Evolutionary conservation across 2,797 vertebrate species (phyloP).

Genomic region (Propithecus deckenii): DNA sequence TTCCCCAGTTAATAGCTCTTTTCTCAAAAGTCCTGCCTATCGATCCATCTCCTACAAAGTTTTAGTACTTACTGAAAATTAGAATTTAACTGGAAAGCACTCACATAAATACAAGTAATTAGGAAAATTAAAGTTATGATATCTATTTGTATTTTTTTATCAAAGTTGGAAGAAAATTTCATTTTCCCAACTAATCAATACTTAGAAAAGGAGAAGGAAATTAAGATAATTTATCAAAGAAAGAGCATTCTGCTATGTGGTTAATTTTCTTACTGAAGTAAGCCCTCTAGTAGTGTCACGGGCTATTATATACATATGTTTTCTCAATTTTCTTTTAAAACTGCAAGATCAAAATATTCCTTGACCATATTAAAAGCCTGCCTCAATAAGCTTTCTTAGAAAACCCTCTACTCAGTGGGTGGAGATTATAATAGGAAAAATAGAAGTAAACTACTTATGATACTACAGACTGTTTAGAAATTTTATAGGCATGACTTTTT

Average conservation of each 20-base stretch:
- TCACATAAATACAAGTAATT: constrained; percentile 73
- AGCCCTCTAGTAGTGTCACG: constrained; percentile 18
- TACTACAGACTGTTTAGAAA: background rate
- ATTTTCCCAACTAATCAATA: constrained; percentile 70
- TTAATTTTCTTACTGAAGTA: constrained; percentile 63
- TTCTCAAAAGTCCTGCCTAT: constrained; percentile 55
- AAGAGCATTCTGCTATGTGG: background rate
- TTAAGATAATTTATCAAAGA: constrained; percentile 65
- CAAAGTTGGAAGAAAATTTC: constrained; percentile 60
- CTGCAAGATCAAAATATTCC: background rate
- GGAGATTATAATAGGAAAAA: constrained; percentile 12
- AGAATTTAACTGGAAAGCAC: constrained; percentile 67
- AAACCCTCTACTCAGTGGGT: background rate
- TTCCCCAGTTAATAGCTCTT: constrained; percentile 32
- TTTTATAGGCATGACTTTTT: background rate
- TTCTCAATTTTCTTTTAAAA: constrained; percentile 51
- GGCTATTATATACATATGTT: background rate
- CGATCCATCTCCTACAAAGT: constrained; percentile 49
- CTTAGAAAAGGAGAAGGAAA: constrained; percentile 45
- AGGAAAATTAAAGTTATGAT: constrained; percentile 65
- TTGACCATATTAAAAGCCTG: constrained; percentile 30
- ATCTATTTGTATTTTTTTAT: constrained; percentile 56
- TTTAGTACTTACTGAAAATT: constrained; percentile 70
- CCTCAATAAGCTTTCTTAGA: background rate
- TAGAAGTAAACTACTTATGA: background rate